These are phyloP conservation scores for Chelon labrosus DNA, from an alignment of 2,797 vertebrate species.

Conservation along the genomic window DNA sequence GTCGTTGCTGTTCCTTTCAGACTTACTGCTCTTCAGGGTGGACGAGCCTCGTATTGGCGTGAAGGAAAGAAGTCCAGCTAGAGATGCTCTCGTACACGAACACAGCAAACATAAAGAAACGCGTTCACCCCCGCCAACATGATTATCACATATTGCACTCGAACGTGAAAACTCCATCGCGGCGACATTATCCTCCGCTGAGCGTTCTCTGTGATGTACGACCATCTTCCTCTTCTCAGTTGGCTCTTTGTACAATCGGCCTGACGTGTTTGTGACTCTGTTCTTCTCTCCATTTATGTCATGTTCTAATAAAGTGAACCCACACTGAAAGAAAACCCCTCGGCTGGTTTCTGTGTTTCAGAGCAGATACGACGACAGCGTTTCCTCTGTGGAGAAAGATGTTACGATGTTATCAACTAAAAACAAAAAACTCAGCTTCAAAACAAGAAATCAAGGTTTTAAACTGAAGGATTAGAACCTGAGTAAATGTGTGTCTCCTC, in stretches of 20 bases:
- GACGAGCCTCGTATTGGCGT: too few species aligned
- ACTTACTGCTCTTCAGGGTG: too few species aligned
- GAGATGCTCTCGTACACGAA: too few species aligned
- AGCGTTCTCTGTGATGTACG: constrained; percentile 56
- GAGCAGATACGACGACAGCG: too few species aligned
- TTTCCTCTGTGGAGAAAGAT: too few species aligned
- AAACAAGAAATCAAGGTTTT: too few species aligned
- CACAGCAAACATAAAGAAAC: background rate
- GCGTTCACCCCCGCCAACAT: constrained; percentile 8
- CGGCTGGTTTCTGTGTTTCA: background rate
- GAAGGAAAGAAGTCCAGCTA: too few species aligned
- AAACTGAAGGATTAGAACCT: too few species aligned
- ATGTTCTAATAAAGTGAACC: constrained; percentile 81
- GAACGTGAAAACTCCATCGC: constrained; percentile 70
- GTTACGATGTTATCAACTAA: too few species aligned
- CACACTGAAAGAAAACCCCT: constrained; percentile 52
- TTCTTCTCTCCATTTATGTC: constrained; percentile 77
- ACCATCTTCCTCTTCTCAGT: constrained; percentile 55
- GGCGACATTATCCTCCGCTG: constrained; percentile 44
- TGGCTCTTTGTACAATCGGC: constrained; percentile 62
- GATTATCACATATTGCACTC: constrained; percentile 75
- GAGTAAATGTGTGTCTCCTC: too few species aligned
- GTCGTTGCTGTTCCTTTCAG: too few species aligned
- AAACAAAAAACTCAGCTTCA: too few species aligned
- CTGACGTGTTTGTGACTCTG: constrained; percentile 73